Evolutionary conservation across 2,888 invertebrate species (phyloP).

Genomic region (Gisinianus flammeolus): DNA sequence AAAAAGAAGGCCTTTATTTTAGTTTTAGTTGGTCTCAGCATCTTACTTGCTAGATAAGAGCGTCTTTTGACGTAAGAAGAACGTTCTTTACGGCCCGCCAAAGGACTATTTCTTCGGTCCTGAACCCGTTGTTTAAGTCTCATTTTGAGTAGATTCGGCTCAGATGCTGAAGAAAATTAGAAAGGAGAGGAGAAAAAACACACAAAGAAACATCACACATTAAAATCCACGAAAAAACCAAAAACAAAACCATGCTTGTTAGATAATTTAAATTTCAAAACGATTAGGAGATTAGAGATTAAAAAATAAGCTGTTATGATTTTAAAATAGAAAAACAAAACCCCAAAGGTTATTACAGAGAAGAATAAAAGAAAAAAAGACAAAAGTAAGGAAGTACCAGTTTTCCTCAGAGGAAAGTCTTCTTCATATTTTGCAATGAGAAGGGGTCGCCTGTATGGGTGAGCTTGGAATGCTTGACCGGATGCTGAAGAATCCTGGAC

Average conservation of each 20-base stretch:
- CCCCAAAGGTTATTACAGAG: no score
- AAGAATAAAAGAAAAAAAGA: no score
- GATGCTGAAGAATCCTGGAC: neutral
- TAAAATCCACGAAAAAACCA: neutral
- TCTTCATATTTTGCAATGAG: constrained; percentile 68
- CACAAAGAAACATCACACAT: neutral
- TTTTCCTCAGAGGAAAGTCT: constrained; percentile 93
- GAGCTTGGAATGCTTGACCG: constrained; percentile 6
- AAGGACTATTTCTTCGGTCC: constrained; percentile 91
- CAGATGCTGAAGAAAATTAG: constrained; percentile 74
- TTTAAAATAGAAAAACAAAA: no score
- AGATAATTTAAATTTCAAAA: no score
- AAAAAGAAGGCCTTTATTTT: neutral
- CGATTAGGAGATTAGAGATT: no score
- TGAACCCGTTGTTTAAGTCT: constrained; percentile 92
- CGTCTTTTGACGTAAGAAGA: constrained; percentile 78
- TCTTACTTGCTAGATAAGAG: constrained; percentile 69
- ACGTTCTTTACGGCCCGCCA: constrained; percentile 80
- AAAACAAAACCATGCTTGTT: constrained; percentile 14
- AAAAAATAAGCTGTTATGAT: no score
- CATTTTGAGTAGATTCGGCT: constrained; percentile 94
- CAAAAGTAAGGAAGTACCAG: constrained; percentile 70
- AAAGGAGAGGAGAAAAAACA: constrained; percentile 15
- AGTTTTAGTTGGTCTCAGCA: constrained; percentile 41
- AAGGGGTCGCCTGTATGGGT: constrained; percentile 60